A percentile compares a stretch with the other conserved stretches of the same genome.
Evolutionary conservation across 1,140 invertebrate species (phyloP).

Genomic region (Drosophila setifemur): DNA sequence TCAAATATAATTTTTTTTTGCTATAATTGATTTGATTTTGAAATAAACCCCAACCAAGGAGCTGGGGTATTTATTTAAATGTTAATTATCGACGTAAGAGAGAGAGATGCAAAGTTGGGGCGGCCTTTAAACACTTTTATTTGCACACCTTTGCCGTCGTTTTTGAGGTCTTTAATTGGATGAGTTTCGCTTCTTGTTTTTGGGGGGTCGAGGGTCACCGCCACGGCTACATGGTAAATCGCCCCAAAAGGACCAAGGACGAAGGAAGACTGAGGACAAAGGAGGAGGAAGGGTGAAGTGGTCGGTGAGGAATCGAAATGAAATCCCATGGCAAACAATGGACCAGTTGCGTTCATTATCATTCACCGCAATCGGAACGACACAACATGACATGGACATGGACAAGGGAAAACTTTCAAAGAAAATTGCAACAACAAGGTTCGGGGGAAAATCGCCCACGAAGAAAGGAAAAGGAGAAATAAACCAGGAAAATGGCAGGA

Average conservation of each 20-base stretch:
- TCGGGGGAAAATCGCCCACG: not conserved
- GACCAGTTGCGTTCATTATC: slow-evolving; percentile 65
- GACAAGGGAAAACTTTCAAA: slow-evolving; percentile 58
- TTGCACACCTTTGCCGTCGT: slow-evolving; percentile 2
- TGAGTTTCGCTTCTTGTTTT: not conserved
- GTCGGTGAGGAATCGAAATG: slow-evolving; percentile 14
- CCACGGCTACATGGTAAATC: too few relatives aligned
- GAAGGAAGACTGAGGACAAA: too few relatives aligned
- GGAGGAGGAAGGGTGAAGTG: not conserved
- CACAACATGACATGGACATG: slow-evolving; percentile 51
- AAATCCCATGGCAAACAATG: slow-evolving; percentile 48
- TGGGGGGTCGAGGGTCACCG: too few relatives aligned
- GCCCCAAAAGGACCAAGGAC: not conserved
- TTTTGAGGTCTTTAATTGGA: slow-evolving; percentile 15
- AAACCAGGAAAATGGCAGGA: slow-evolving; percentile 1
- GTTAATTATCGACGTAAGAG: slow-evolving; percentile 24
- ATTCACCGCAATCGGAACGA: slow-evolving; percentile 57
- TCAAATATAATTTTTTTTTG: too few relatives aligned
- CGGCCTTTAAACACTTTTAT: not conserved
- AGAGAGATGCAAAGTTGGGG: too few relatives aligned
- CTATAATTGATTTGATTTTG: slow-evolving; percentile 23
- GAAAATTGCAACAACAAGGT: slow-evolving; percentile 44
- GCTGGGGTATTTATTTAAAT: too few relatives aligned
- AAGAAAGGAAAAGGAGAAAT: not conserved
- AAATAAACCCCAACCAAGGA: not conserved